Evolutionary conservation across 2,888 invertebrate genomes (phyloP).

Genomic region (Agelastica alni): DNA sequence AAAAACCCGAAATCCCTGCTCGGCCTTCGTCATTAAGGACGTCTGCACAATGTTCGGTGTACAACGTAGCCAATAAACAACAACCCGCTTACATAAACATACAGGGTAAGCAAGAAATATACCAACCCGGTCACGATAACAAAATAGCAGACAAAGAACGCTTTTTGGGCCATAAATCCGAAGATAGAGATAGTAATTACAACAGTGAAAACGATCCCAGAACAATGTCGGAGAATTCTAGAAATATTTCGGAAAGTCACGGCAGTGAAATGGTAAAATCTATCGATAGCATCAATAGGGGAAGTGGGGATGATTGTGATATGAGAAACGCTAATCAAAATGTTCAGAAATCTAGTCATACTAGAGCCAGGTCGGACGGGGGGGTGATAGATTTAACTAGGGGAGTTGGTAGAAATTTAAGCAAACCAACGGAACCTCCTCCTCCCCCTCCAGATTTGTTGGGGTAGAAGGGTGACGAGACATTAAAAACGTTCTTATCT

Average conservation of each 20-base stretch:
- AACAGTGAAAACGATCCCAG: slow-evolving; percentile 14
- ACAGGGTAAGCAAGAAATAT: slow-evolving; percentile 45
- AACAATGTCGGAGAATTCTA: slow-evolving; percentile 9
- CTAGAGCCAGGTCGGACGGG: slow-evolving; percentile 56
- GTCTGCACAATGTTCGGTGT: slow-evolving; percentile 66
- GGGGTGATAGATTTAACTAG: slow-evolving; percentile 51
- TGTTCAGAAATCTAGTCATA: slow-evolving; percentile 50
- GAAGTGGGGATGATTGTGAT: slow-evolving; percentile 43
- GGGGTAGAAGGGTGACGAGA: not conserved
- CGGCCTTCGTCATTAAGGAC: slow-evolving; percentile 73
- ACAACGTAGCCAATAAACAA: slow-evolving; percentile 72
- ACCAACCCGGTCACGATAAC: slow-evolving; percentile 52
- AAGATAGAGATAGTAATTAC: slow-evolving; percentile 15
- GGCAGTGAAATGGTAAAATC: slow-evolving; percentile 10
- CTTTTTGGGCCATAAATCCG: slow-evolving; percentile 50
- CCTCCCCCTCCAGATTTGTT: slow-evolving; percentile 53
- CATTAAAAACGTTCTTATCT: not conserved
- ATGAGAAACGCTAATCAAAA: slow-evolving; percentile 23
- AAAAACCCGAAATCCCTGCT: slow-evolving; percentile 81
- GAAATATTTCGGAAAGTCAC: slow-evolving; percentile 1
- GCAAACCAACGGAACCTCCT: slow-evolving; percentile 56
- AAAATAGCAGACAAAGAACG: slow-evolving; percentile 55
- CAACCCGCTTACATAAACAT: slow-evolving; percentile 64
- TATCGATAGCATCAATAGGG: slow-evolving; percentile 6
- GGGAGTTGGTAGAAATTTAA: slow-evolving; percentile 45